Conservation (phyloP, 2,113 vertebrate genomes). For the Clarias magur region DNA sequence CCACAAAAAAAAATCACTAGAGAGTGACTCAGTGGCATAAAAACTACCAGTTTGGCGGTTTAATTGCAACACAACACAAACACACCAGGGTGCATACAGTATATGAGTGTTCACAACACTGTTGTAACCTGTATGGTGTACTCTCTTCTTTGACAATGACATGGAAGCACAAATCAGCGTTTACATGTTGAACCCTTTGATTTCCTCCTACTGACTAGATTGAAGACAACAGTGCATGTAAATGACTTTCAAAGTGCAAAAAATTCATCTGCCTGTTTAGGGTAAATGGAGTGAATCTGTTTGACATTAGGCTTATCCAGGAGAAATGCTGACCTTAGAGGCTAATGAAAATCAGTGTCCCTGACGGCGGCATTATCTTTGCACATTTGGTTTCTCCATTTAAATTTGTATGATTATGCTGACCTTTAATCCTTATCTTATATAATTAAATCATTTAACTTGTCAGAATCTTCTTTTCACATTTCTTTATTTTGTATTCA, state of each 20-base stretch:
- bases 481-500: not conserved
- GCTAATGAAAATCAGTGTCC: not conserved
- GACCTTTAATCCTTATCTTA: not conserved
- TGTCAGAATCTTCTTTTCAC: not conserved
- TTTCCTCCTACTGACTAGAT: not conserved
- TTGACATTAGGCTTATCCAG: not conserved
- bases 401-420: not conserved
- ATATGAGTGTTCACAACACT: no score
- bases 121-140: no score
- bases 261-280: not conserved
- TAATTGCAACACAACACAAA: no score
- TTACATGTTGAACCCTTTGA: not conserved
- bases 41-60: no score
- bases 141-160: no score
- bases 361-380: not conserved
- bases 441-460: not conserved
- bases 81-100: no score
- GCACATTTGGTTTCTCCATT: not conserved
- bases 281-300: not conserved
- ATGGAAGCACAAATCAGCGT: no score
- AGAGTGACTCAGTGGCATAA: no score
- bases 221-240: not conserved
- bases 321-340: not conserved
- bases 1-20: no score
- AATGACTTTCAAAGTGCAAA: not conserved